Percentiles rank a stretch among this genome's conserved stretches.
Conservation (phyloP, 2,888 invertebrate species). For the Tiliacea citrago region DNA sequence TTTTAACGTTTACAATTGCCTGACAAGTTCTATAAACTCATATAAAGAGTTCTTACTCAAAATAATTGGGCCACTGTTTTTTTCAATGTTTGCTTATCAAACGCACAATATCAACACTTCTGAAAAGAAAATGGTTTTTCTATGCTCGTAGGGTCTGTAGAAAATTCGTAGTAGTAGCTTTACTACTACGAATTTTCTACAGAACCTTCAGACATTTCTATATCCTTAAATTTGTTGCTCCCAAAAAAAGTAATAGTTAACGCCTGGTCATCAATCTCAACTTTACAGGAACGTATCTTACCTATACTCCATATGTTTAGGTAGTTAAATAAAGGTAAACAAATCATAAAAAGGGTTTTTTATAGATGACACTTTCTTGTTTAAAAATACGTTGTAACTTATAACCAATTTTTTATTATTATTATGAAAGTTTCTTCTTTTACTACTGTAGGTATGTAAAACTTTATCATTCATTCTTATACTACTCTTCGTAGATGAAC, state of each 20-base stretch:
- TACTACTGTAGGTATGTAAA: no score
- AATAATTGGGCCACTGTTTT: conserved; percentile 10
- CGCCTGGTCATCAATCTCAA: conserved; percentile 14
- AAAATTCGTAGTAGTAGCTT: no score
- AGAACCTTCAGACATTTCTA: background rate
- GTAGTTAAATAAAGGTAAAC: no score
- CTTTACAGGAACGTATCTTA: conserved; percentile 40
- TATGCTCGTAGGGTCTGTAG: no score
- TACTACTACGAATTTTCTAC: background rate
- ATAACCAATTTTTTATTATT: no score
- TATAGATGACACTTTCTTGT: no score
- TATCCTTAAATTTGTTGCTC: background rate
- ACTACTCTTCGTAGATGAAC: no score
- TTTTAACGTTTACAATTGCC: background rate
- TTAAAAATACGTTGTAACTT: no score
- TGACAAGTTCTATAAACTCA: background rate
- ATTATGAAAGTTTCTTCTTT: no score
- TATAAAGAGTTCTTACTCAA: background rate
- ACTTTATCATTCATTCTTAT: no score
- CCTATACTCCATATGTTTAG: no score
- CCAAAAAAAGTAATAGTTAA: conserved; percentile 8
- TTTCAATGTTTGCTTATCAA: conserved; percentile 22
- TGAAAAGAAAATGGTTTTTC: conserved; percentile 21
- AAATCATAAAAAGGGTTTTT: no score
- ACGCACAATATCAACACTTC: conserved; percentile 50